Evolutionary conservation across 2,888 invertebrate genomes (phyloP).

Genomic region (Xanthostigma xanthostigma): DNA sequence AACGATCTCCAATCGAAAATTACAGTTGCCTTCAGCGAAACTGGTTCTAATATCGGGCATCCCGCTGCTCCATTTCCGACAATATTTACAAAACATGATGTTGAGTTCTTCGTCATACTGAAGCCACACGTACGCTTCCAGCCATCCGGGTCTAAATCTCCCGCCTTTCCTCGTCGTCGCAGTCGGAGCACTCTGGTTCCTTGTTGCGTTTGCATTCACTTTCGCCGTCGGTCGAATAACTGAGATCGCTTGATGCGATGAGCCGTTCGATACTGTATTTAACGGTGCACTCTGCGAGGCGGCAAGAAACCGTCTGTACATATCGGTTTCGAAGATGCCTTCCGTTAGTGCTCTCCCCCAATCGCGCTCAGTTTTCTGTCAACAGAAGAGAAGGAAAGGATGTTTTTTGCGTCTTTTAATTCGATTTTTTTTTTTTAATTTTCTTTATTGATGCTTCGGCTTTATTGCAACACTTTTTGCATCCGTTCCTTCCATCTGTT

Average conservation of each 20-base stretch:
- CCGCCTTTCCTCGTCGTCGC: slow-evolving; percentile 38
- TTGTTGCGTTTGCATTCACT: neutral
- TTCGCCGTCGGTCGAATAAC: slow-evolving; percentile 2
- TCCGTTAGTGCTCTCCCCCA: slow-evolving; percentile 31
- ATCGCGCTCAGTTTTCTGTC: slow-evolving; percentile 38
- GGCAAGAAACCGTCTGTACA: slow-evolving; percentile 19
- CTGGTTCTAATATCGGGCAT: slow-evolving; percentile 60
- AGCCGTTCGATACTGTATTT: slow-evolving; percentile 8
- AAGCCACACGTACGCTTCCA: slow-evolving; percentile 55
- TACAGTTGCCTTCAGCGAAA: slow-evolving; percentile 62
- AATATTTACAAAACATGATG: slow-evolving; percentile 58
- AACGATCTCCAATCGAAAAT: slow-evolving; percentile 61
- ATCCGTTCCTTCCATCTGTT: slow-evolving; percentile 22
- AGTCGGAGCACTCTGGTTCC: slow-evolving; percentile 1
- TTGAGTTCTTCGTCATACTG: slow-evolving; percentile 51
- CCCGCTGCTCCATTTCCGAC: slow-evolving; percentile 55
- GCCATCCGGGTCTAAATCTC: slow-evolving; percentile 52
- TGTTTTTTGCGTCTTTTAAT: slow-evolving; percentile 11
- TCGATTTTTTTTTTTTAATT: neutral
- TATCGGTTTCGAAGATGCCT: neutral
- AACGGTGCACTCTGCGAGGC: slow-evolving; percentile 19
- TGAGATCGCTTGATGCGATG: slow-evolving; percentile 3
- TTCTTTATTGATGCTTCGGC: slow-evolving; percentile 8
- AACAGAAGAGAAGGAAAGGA: slow-evolving; percentile 51
- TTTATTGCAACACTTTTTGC: slow-evolving; percentile 7